A percentile compares a stretch with the other conserved stretches of the same genome.
These are phyloP conservation scores for Sebastolobus altivelis DNA, from an alignment of 2,797 vertebrate species.

Conservation along the genomic window DNA sequence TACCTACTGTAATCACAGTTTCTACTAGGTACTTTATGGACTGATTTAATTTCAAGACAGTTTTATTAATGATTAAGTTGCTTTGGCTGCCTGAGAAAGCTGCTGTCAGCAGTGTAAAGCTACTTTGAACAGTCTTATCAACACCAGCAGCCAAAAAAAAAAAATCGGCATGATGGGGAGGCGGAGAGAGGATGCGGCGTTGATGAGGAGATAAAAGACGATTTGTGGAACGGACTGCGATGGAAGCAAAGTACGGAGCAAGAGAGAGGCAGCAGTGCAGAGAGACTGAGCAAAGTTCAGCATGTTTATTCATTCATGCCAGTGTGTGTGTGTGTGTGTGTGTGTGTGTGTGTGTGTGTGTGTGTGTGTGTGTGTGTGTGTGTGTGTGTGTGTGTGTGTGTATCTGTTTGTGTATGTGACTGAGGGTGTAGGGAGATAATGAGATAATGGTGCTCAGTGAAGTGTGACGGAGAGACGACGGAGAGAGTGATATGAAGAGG, in stretches of 20 bases:
- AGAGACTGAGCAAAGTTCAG: constrained; percentile 37
- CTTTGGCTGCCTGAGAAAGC: constrained; percentile 35
- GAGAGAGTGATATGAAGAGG: constrained; percentile 61
- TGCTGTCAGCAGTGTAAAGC: constrained; percentile 38
- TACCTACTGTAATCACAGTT: not conserved
- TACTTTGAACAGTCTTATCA: constrained; percentile 60
- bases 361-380: not conserved
- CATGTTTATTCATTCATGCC: constrained; percentile 63
- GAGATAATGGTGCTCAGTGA: constrained; percentile 69
- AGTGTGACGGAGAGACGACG: constrained; percentile 60
- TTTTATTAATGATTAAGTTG: constrained; percentile 40
- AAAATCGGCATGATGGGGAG: constrained; percentile 50
- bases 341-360: not conserved
- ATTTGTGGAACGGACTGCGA: constrained; percentile 32
- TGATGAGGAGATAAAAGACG: constrained; percentile 53
- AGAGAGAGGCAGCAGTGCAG: constrained; percentile 28
- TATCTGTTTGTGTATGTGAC: constrained; percentile 20
- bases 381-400: not conserved
- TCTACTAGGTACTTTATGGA: constrained; percentile 4
- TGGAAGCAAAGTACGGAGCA: not conserved
- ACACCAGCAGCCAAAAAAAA: constrained; percentile 35
- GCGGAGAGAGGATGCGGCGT: constrained; percentile 13
- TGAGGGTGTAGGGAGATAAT: constrained; percentile 60
- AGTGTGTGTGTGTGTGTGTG: not conserved
- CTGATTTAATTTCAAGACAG: constrained; percentile 23